Evolutionary conservation across 2,797 vertebrate species (phyloP).

Genomic region (Gila robusta): DNA sequence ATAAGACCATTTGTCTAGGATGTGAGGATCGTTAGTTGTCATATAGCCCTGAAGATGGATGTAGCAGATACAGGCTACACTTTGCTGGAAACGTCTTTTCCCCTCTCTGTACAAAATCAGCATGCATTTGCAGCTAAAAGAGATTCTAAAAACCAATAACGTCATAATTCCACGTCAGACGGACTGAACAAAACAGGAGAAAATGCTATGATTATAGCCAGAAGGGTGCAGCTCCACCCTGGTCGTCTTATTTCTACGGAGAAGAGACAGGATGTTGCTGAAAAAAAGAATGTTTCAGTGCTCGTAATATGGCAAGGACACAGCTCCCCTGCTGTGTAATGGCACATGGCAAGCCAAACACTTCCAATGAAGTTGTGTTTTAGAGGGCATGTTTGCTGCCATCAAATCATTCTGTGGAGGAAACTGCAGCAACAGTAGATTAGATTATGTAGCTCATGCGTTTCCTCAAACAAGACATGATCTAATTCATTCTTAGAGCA

Average conservation of each 20-base stretch:
- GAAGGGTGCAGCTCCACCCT: constrained; percentile 8
- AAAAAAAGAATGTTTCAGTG: constrained; percentile 33
- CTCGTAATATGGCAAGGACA: constrained; percentile 27
- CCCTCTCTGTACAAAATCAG: constrained; percentile 16
- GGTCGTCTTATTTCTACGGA: background rate
- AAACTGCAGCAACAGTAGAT: constrained; percentile 58
- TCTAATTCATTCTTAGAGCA: constrained; percentile 64
- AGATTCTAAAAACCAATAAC: background rate
- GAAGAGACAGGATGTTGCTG: constrained; percentile 24
- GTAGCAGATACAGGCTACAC: constrained; percentile 64
- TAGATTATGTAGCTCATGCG: constrained; percentile 61
- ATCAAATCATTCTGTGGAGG: constrained; percentile 53
- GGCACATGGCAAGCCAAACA: constrained; percentile 48
- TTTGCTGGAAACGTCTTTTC: constrained; percentile 54
- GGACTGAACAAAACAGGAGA: constrained; percentile 1
- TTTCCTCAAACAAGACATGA: constrained; percentile 63
- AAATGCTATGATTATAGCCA: constrained; percentile 30
- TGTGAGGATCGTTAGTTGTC: constrained; percentile 75
- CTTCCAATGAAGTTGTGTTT: constrained; percentile 44
- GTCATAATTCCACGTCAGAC: constrained; percentile 1
- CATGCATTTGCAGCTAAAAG: constrained; percentile 9
- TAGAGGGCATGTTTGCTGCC: constrained; percentile 46
- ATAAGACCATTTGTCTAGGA: constrained; percentile 80
- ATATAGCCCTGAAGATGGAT: constrained; percentile 72
- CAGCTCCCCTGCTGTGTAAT: constrained; percentile 15